These are phyloP conservation scores for Pituophis catenifer DNA, from an alignment of 2,113 vertebrate genomes.

Conservation along the genomic window DNA sequence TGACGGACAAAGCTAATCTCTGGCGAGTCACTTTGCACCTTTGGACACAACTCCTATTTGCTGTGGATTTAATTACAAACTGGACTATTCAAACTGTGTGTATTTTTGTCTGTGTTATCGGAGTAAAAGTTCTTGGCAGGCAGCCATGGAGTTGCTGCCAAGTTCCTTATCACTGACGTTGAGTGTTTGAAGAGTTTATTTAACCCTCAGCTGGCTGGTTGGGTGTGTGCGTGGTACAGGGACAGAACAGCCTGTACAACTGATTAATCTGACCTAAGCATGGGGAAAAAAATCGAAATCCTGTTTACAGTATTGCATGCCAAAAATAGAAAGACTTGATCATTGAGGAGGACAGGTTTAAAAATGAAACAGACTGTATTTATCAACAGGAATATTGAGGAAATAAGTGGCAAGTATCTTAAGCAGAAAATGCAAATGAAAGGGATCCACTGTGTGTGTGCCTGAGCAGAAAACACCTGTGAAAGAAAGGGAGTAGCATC, in stretches of 20 bases:
- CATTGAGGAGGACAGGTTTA: background rate
- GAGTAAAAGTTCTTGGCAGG: too few relatives aligned
- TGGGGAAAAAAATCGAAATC: background rate
- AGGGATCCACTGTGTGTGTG: accelerated
- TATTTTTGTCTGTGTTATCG: too few relatives aligned
- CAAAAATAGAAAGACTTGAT: conserved; percentile 9
- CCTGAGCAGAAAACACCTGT: background rate
- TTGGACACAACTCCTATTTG: too few relatives aligned
- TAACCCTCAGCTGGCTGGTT: too few relatives aligned
- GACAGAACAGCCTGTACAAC: background rate
- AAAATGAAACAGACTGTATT: background rate
- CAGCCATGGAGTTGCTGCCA: too few relatives aligned
- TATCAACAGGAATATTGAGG: background rate
- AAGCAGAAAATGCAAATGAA: background rate
- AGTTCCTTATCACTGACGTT: too few relatives aligned
- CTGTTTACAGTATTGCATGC: background rate
- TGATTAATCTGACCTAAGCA: background rate
- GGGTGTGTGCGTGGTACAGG: too few relatives aligned
- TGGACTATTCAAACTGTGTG: too few relatives aligned
- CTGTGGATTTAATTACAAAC: too few relatives aligned
- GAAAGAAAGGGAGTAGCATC: background rate
- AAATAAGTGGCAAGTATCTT: background rate
- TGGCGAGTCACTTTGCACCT: too few relatives aligned
- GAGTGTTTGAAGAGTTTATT: too few relatives aligned
- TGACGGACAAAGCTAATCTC: too few relatives aligned